A percentile compares a stretch with the other conserved stretches of the same genome.
phyloP scores from a whole-genome alignment of 2,888 invertebrate species.

The Alloscopus bannaensis region DNA sequence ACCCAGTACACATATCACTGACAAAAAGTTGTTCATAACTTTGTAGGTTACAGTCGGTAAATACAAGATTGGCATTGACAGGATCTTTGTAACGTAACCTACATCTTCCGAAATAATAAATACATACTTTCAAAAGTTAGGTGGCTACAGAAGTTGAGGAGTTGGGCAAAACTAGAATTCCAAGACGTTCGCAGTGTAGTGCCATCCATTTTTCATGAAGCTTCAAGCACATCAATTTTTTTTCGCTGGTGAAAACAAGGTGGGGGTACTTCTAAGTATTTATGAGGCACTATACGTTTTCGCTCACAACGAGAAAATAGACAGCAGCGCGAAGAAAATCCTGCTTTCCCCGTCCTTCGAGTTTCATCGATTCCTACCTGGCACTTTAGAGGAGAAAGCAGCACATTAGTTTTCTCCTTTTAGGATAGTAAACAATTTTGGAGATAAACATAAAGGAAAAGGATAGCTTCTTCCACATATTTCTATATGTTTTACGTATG shows the following conservation, averaged over 20 bases:
- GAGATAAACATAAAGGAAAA: too few species aligned
- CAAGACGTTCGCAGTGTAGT: slow-evolving; percentile 37
- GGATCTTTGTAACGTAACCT: neutral
- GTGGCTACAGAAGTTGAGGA: neutral
- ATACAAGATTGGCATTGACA: slow-evolving; percentile 27
- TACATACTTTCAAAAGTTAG: neutral
- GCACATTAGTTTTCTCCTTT: neutral
- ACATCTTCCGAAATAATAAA: neutral
- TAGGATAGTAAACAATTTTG: neutral
- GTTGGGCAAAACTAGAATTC: slow-evolving; percentile 5
- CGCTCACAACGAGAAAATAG: neutral
- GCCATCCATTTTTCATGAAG: slow-evolving; percentile 54
- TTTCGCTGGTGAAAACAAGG: slow-evolving; percentile 13
- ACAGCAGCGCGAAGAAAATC: too few species aligned
- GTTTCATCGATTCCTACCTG: too few species aligned
- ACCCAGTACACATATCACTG: slow-evolving; percentile 18
- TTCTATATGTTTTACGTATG: too few species aligned
- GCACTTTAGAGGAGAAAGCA: neutral
- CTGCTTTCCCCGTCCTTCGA: too few species aligned
- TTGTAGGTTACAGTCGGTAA: slow-evolving; percentile 43
- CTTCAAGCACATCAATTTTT: neutral
- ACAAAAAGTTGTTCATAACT: slow-evolving; percentile 31
- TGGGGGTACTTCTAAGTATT: neutral
- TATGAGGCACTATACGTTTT: neutral
- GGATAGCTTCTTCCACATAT: too few species aligned